Conservation (phyloP, 2,113 vertebrate species). For the Heteronetta atricapilla region DNA sequence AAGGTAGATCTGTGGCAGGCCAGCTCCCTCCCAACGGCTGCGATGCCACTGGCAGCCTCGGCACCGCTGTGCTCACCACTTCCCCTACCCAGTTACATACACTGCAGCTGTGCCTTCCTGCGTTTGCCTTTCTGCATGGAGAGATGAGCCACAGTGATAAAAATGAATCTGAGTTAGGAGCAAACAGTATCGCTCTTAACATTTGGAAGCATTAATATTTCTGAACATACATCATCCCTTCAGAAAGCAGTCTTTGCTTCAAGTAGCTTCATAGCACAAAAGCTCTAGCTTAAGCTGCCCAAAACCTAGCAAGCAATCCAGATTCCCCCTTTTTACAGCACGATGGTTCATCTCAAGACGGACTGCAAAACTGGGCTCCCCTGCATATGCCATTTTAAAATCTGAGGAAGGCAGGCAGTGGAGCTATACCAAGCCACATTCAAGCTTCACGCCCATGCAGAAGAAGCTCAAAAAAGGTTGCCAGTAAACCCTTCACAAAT, state of each 20-base stretch:
- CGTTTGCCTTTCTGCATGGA: not conserved
- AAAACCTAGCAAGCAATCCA: not conserved
- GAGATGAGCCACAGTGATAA: not conserved
- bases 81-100: not conserved
- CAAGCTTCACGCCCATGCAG: not conserved
- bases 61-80: accelerated
- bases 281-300: not conserved
- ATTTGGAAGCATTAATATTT: not conserved
- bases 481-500: not conserved
- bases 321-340: not conserved
- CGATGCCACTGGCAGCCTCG: accelerated
- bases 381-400: not conserved
- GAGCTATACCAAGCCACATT: not conserved
- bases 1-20: not conserved
- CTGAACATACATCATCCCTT: not conserved
- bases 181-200: not conserved
- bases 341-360: not conserved
- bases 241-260: not conserved
- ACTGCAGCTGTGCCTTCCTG: not conserved
- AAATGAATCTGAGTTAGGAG: not conserved
- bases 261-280: not conserved
- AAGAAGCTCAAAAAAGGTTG: not conserved
- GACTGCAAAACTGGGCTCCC: not conserved
- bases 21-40: not conserved
- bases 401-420: not conserved